phyloP scores from a whole-genome alignment of 2,113 vertebrate species.

The Phalacrocorax brasilianus region DNA sequence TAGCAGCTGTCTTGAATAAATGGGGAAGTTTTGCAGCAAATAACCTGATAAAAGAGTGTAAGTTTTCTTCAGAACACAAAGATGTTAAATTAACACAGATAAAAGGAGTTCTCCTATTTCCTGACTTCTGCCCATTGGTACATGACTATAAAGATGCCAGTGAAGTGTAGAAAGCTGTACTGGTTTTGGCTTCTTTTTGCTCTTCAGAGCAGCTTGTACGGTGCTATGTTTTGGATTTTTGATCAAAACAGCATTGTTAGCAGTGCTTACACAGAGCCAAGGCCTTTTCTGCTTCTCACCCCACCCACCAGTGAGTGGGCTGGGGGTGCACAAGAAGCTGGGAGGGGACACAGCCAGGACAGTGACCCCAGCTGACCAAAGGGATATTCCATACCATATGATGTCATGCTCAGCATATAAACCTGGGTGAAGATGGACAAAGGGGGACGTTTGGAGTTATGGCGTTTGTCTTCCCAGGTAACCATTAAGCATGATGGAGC shows the following conservation, averaged over 20 bases:
- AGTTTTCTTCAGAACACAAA: not conserved
- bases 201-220: not conserved
- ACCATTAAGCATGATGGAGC: rapidly evolving
- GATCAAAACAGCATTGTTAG: not conserved
- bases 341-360: not conserved
- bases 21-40: not conserved
- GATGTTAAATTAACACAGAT: not conserved
- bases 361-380: not conserved
- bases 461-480: not conserved
- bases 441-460: not conserved
- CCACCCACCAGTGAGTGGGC: rapidly evolving
- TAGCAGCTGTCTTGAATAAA: not conserved
- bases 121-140: not conserved
- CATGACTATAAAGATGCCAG: not conserved
- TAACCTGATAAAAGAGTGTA: not conserved
- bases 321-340: not conserved
- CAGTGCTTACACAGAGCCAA: not conserved
- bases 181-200: not conserved
- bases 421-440: not conserved
- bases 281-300: not conserved
- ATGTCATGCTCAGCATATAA: not conserved
- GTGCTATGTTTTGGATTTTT: not conserved
- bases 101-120: not conserved
- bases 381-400: not conserved
- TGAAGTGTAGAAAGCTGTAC: not conserved